Evolutionary conservation across 2,888 invertebrate species (phyloP).

Genomic region (Andrena haemorrhoa): DNA sequence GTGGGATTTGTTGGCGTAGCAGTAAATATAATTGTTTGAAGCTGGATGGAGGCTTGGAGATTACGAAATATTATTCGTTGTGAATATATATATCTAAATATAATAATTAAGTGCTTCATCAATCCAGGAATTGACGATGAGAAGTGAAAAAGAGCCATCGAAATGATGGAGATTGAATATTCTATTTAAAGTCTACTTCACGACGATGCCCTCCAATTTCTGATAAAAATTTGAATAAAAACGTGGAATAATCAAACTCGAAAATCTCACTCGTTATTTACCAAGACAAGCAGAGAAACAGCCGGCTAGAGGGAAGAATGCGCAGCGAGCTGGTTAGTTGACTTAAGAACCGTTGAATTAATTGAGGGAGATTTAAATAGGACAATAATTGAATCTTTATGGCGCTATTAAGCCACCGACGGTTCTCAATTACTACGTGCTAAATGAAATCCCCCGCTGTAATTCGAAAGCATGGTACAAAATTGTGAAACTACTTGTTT

Average conservation of each 20-base stretch:
- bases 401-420: conserved; percentile 32
- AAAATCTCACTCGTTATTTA: conserved; percentile 31
- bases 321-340: conserved; percentile 27
- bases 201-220: not conserved
- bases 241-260: conserved; percentile 11
- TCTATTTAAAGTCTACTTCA: conserved; percentile 1
- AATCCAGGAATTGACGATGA: not conserved
- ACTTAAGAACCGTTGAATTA: conserved; percentile 42
- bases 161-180: not conserved
- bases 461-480: not conserved
- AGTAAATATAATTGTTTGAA: no score
- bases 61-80: no score
- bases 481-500: not conserved
- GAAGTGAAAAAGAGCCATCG: not conserved
- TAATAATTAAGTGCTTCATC: no score
- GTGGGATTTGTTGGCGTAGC: no score
- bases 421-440: conserved; percentile 38
- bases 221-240: not conserved
- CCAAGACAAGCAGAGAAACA: not conserved
- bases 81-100: no score
- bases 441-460: conserved; percentile 30
- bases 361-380: conserved; percentile 37
- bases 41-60: no score
- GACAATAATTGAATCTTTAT: conserved; percentile 54
- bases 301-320: conserved; percentile 31